Percentiles rank a stretch among this genome's conserved stretches.
These are phyloP conservation scores for Ardeotis arabs DNA, from an alignment of 2,113 vertebrate genomes.

Conservation along the genomic window DNA sequence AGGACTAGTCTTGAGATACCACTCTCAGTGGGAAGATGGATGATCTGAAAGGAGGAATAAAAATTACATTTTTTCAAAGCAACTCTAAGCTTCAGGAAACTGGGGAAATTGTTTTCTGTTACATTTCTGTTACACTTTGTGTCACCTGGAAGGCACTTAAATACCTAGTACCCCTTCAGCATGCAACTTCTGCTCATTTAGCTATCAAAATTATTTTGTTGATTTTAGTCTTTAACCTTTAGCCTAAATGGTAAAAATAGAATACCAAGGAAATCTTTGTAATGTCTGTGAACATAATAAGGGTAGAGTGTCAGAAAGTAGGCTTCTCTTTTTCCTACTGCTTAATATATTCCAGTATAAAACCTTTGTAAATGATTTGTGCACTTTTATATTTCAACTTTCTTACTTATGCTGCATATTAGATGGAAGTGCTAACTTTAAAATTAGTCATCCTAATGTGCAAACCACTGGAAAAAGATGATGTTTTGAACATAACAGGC, in stretches of 20 bases:
- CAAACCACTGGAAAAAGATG: slow-evolving; percentile 40
- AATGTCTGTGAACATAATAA: background rate
- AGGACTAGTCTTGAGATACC: background rate
- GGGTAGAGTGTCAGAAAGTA: background rate
- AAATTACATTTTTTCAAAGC: background rate
- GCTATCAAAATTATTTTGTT: background rate
- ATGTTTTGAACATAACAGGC: slow-evolving; percentile 58
- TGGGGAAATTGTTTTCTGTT: background rate
- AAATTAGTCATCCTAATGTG: slow-evolving; percentile 52
- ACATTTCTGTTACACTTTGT: background rate
- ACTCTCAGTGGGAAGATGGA: background rate
- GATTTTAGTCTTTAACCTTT: slow-evolving; percentile 2
- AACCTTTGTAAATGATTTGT: background rate
- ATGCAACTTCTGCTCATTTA: background rate
- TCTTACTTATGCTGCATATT: slow-evolving; percentile 3
- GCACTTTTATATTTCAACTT: slow-evolving; percentile 15
- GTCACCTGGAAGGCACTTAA: background rate
- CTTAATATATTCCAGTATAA: background rate
- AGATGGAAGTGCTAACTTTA: slow-evolving; percentile 33
- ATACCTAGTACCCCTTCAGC: background rate
- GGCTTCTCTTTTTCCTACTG: background rate
- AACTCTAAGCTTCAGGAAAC: background rate
- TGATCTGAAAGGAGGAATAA: background rate
- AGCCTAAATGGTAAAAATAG: background rate
- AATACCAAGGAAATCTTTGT: background rate